These are phyloP conservation scores for Empidonax alnorum DNA, from an alignment of 2,113 vertebrate species.

Conservation along the genomic window DNA sequence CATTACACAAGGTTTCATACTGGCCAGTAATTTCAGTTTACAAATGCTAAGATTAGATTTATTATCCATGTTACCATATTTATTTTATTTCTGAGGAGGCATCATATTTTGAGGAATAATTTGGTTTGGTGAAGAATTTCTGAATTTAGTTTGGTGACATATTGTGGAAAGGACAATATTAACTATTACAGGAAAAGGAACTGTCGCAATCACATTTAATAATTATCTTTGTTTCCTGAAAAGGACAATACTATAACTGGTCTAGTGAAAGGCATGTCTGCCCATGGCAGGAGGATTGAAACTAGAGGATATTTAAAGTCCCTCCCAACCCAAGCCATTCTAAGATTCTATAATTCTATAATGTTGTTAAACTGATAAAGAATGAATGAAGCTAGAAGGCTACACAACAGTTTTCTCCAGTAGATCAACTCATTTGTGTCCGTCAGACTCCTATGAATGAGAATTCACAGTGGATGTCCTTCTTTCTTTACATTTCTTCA, in stretches of 20 bases:
- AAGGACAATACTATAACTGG: not conserved
- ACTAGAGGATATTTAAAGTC: not conserved
- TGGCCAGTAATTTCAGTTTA: not conserved
- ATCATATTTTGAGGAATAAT: not conserved
- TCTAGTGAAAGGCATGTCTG: not conserved
- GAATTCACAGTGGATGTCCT: not conserved
- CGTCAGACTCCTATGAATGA: not conserved
- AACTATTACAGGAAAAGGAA: not conserved
- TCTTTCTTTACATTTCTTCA: not conserved
- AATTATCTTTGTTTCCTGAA: not conserved
- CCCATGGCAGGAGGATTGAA: rapidly evolving
- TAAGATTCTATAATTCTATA: not conserved
- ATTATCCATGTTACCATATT: not conserved
- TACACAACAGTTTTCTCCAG: not conserved
- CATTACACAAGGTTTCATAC: not conserved
- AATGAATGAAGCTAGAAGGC: not conserved
- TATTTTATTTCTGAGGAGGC: not conserved
- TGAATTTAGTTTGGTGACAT: not conserved
- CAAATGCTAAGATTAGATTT: not conserved
- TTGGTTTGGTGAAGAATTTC: not conserved
- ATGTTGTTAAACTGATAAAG: not conserved
- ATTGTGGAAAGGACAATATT: not conserved
- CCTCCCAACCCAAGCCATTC: not conserved
- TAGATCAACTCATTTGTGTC: not conserved
- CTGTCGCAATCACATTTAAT: not conserved